Conservation (phyloP, 2,113 vertebrate species). For the Fulmarus glacialis region DNA sequence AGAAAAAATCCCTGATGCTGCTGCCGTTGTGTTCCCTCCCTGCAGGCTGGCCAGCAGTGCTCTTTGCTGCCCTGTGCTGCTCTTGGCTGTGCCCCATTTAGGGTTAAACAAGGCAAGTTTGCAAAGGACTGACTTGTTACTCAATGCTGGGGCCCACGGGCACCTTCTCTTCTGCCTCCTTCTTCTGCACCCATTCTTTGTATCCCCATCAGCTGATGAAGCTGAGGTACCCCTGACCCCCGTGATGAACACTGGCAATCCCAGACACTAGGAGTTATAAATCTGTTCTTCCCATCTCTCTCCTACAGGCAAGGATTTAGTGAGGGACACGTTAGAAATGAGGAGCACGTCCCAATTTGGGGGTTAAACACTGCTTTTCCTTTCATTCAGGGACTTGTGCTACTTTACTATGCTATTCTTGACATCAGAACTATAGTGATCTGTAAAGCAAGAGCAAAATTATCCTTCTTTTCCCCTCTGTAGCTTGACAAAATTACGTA, state of each 20-base stretch:
- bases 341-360: neutral
- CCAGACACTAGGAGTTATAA: neutral
- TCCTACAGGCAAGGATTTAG: neutral
- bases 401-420: constrained; percentile 3
- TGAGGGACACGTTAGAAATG: neutral
- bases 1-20: neutral
- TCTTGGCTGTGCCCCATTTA: neutral
- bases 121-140: neutral
- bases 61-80: neutral
- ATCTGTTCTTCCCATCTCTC: neutral
- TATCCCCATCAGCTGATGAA: too few species aligned
- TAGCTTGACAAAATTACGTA: neutral
- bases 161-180: neutral
- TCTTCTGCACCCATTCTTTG: neutral
- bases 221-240: too few species aligned
- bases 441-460: neutral
- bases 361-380: neutral
- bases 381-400: neutral
- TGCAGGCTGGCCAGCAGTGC: neutral
- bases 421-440: neutral
- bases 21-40: neutral
- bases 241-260: neutral
- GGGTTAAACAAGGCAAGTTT: neutral
- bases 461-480: neutral
- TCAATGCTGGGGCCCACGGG: rapidly evolving